Evolutionary conservation across 2,797 vertebrate genomes (phyloP), one percentile per base, ranked within the genome.

Genomic region (Halcyon smyrnensis): DNA sequence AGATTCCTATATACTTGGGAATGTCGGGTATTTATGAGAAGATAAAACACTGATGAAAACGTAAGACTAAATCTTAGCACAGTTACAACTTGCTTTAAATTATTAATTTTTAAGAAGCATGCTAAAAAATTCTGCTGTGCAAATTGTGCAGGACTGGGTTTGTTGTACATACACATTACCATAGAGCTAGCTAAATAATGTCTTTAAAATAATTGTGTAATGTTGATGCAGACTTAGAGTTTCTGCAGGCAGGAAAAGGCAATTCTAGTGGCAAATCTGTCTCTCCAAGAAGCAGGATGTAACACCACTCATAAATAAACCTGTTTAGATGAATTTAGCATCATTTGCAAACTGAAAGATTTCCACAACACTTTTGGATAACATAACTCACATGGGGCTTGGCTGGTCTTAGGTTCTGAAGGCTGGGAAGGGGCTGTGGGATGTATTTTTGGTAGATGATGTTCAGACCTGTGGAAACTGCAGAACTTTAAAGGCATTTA

Each of bases 41-140:
- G 93, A 97, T 97, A 96, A 97, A 97, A 71, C 39, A 24, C 75
- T 93, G 91, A 91, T 94, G 91, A 97, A 97, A 96, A 93, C 51
- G 34, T 89, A 95, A 95, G 97, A 96, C 90, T 96, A 95, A 96
- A 96, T 96, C 95, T 95, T 81, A 77, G 83, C 97, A 89, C 71
- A 89, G 89, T 98, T 97, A 95, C 93, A 97, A 91, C 91, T 97
- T 79, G 65, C 96, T 97, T 97, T 96, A 96, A 96, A 96, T 98
- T 97, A 98, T 97, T 98, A 97, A 97, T 96, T 80, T 80, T 96
- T 73, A 89, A 95, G 84, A 80, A 93, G 71, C 79, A 39, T 19
- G 90, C 77, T 97, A 95, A 95, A 97, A 97, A 97, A 96, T 83
- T 90, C 89, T 75, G 50, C 91, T 90, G 57, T 96, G 94, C 95